A percentile compares a stretch with the other conserved stretches of the same genome.
Evolutionary conservation across 2,888 invertebrate genomes (phyloP).

Genomic region (Lochmaea capreae): DNA sequence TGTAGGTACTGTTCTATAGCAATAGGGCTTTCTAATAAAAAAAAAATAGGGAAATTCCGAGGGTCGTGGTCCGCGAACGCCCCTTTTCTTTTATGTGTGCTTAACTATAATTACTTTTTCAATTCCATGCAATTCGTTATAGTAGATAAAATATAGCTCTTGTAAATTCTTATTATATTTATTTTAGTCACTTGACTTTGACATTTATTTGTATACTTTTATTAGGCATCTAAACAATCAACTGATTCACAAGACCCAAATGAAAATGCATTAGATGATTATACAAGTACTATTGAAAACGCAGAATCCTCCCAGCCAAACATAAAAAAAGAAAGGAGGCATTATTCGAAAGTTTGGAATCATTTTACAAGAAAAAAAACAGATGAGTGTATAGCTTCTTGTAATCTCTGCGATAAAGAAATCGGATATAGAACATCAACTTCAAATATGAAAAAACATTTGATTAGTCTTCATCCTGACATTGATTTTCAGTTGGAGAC

Average conservation of each 20-base stretch:
- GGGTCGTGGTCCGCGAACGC: too few species aligned
- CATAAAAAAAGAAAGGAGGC: background rate
- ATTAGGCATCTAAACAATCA: background rate
- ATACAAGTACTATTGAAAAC: background rate
- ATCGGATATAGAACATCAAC: background rate
- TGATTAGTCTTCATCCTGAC: background rate
- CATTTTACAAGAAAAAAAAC: conserved; percentile 4
- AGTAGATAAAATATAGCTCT: too few species aligned
- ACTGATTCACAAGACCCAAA: background rate
- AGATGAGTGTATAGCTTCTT: background rate
- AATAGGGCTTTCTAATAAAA: too few species aligned
- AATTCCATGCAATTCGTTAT: too few species aligned
- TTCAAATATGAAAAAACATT: conserved; percentile 9
- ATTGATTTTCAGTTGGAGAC: background rate
- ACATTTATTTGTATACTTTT: background rate
- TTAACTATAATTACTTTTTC: too few species aligned
- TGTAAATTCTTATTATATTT: too few species aligned
- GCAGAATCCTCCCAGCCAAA: background rate
- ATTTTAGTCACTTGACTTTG: background rate
- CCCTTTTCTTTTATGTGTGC: too few species aligned
- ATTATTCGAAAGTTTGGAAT: conserved; percentile 3
- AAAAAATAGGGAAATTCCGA: too few species aligned
- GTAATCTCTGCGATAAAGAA: conserved; percentile 4
- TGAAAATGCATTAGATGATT: background rate
- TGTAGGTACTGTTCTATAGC: too few species aligned